Conservation (phyloP, 2,113 vertebrate species). For the Fregetta grallaria region DNA sequence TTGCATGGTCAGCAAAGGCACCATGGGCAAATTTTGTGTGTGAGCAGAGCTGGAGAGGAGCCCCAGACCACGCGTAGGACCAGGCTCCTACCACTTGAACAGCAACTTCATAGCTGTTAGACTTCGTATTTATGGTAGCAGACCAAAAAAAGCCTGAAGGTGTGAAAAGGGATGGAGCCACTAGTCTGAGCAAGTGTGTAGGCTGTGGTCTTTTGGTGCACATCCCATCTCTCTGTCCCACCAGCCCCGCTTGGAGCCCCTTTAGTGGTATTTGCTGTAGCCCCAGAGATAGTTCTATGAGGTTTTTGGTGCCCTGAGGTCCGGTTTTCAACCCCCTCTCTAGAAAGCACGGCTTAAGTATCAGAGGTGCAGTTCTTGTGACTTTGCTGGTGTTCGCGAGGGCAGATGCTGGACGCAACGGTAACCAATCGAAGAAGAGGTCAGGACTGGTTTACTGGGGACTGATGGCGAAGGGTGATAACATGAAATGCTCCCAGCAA, state of each 20-base stretch:
- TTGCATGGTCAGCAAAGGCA: neutral
- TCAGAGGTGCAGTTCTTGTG: neutral
- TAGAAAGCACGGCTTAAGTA: neutral
- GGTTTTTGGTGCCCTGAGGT: neutral
- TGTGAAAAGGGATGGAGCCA: neutral
- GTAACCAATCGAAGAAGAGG: neutral
- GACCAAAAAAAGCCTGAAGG: neutral
- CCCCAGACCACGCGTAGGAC: accelerated
- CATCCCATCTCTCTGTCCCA: neutral
- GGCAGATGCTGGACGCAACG: neutral
- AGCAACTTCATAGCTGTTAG: neutral
- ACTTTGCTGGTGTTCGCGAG: neutral
- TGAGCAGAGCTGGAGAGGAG: neutral
- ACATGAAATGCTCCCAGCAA: neutral
- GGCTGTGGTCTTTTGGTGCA: neutral
- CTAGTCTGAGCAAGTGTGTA: neutral
- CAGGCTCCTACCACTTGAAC: neutral
- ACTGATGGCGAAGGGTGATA: neutral
- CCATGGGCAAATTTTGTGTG: neutral
- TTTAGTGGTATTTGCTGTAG: neutral
- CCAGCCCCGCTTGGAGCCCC: neutral
- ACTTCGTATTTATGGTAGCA: neutral
- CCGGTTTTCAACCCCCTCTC: neutral
- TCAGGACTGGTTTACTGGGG: neutral
- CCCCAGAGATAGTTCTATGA: neutral